These are phyloP conservation scores for Sitta carolinensis DNA, from an alignment of 2,797 vertebrate species.

Conservation along the genomic window DNA sequence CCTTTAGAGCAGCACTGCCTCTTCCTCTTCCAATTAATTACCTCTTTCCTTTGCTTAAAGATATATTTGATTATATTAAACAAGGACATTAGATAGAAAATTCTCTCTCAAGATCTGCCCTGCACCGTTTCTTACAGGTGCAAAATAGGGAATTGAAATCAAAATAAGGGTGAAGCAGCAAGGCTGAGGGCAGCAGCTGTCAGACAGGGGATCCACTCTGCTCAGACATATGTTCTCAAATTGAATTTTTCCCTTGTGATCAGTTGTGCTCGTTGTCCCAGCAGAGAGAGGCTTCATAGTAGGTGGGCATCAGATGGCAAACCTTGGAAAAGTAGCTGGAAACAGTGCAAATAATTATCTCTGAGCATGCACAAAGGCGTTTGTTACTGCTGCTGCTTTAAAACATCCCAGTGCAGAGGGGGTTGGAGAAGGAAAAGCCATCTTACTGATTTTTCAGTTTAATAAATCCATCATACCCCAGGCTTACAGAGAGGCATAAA, in stretches of 20 bases:
- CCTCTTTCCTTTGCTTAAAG: background rate
- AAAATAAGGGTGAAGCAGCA: background rate
- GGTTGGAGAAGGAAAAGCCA: background rate
- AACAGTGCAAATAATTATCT: constrained; percentile 13
- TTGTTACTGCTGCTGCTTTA: background rate
- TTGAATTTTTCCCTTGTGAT: constrained; percentile 31
- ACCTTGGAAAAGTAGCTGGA: background rate
- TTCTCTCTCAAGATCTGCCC: background rate
- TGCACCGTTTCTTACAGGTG: background rate
- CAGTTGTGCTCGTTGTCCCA: background rate
- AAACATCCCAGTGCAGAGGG: background rate
- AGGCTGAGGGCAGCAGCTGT: constrained; percentile 29
- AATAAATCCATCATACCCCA: background rate
- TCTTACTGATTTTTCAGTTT: background rate
- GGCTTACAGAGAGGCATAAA: background rate
- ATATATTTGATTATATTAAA: background rate
- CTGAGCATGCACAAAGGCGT: background rate
- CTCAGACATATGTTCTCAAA: constrained; percentile 41
- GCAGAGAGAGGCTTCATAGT: background rate
- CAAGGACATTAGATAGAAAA: background rate
- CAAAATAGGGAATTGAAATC: background rate
- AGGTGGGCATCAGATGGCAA: constrained; percentile 60
- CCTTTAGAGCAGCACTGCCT: background rate
- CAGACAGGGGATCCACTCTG: background rate
- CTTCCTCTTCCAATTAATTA: background rate